A percentile compares a stretch with the other conserved stretches of the same genome.
phyloP scores from a whole-genome alignment of 37 sponge, comb jelly and placozoan species.

The Geodia barretti region DNA sequence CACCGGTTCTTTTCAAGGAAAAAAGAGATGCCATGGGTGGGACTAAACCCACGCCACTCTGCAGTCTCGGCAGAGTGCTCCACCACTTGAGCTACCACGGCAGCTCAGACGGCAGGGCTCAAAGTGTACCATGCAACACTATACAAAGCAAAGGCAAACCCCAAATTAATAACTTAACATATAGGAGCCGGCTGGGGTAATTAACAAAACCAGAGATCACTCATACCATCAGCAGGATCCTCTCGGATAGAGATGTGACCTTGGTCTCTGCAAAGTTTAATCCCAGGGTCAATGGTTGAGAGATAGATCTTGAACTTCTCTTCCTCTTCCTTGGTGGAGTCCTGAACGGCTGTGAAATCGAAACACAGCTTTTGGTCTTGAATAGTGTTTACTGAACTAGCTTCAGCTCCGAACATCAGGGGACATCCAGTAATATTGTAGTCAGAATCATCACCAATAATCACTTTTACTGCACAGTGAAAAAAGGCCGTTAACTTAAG shows the following conservation, averaged over 20 bases:
- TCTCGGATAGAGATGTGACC: background rate
- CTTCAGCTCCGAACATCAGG: background rate
- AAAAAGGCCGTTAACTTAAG: too few species aligned
- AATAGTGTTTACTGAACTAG: background rate
- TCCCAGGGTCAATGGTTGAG: background rate
- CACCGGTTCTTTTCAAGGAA: too few species aligned
- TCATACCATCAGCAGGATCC: constrained; percentile 3
- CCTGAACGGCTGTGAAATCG: background rate
- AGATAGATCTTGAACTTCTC: background rate
- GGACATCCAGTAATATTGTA: background rate
- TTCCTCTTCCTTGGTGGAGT: background rate
- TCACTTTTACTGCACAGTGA: background rate
- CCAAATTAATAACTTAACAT: too few species aligned
- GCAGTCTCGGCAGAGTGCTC: background rate
- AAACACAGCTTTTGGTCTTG: background rate
- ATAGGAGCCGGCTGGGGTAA: too few species aligned
- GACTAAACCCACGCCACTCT: too few species aligned
- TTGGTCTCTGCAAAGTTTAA: background rate
- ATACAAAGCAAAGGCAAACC: too few species aligned
- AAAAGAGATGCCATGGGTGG: too few species aligned
- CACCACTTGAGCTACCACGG: background rate
- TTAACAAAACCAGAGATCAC: too few species aligned
- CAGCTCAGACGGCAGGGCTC: too few species aligned
- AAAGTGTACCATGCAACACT: too few species aligned
- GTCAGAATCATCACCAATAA: background rate